Evolutionary conservation across 2,797 vertebrate genomes (phyloP), one percentile per base, ranked within the genome.

Genomic region (Furcifer pardalis): DNA sequence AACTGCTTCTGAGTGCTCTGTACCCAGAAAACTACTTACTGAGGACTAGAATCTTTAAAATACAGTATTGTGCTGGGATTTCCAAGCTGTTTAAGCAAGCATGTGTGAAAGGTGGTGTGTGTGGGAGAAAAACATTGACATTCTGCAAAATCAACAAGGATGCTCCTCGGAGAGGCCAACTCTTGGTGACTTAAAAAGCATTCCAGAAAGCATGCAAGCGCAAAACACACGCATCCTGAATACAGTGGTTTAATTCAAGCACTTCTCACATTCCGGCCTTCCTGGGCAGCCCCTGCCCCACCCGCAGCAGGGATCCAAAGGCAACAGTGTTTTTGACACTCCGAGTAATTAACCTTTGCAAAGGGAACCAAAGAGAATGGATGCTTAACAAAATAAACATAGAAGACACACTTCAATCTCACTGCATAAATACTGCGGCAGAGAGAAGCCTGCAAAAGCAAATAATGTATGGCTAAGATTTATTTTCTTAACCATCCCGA

Each of bases 311-410:
- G 66, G 21, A 4, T 72, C n/a, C 1, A 7, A 71, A 44, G 21
- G 13, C 25, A 42, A 73, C n/a, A 76, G 37, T 19, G n/a, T 35
- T 27, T 30, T 76, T 80, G 83, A 90, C 78, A 86, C 81, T 32
- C 65, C 82, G 60, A 44, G 78, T 40, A 56, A 77, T 15, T 17
- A 75, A 73, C 82, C 60, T 89, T 0, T 66, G 69, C 66, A 83
- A 86, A 86, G 27, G 25, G 85, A 88, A 86, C n/a, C 83, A 90
- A 89, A 73, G 9, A 49, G 7, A n/a, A 89, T 25, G 69, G 79
- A 56, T 84, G 82, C 79, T 81, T 75, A 90, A 86, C 88, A 93
- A 92, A 91, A 82, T 76, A 65, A 17, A 56, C 83, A 42, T n/a
- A n/a, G n/a, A n/a, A 89, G 87, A 66, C 87, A 86, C 83, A 86